phyloP scores from a whole-genome alignment of 2,888 invertebrate genomes.

The Branchipolynoe longqiensis region DNA sequence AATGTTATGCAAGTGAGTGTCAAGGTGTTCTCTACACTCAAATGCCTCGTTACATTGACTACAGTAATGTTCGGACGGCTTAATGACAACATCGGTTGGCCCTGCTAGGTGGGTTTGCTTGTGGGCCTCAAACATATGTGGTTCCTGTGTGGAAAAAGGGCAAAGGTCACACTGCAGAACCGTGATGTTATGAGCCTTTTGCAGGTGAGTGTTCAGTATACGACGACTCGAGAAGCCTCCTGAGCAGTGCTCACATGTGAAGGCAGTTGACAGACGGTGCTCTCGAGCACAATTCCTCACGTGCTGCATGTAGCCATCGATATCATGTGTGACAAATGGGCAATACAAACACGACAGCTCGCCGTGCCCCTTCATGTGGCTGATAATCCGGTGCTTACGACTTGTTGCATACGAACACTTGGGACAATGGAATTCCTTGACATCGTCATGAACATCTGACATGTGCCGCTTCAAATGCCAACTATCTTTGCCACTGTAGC shows the following conservation, averaged over 20 bases:
- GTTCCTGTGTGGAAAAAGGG: slow-evolving; percentile 57
- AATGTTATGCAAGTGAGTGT: slow-evolving; percentile 1
- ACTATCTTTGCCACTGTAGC: slow-evolving; percentile 65
- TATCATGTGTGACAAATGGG: slow-evolving; percentile 62
- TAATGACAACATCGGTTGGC: not conserved
- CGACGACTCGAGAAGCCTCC: slow-evolving; percentile 51
- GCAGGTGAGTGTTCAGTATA: slow-evolving; percentile 61
- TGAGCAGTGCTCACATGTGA: slow-evolving; percentile 62
- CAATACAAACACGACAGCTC: slow-evolving; percentile 66
- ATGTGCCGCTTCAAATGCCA: slow-evolving; percentile 68
- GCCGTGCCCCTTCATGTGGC: slow-evolving; percentile 67
- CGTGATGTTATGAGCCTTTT: slow-evolving; percentile 54
- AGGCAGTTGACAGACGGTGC: slow-evolving; percentile 47
- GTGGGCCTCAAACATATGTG: slow-evolving; percentile 52
- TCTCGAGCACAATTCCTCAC: slow-evolving; percentile 59
- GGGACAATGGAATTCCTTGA: slow-evolving; percentile 65
- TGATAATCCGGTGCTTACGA: slow-evolving; percentile 65
- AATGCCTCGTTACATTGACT: slow-evolving; percentile 26
- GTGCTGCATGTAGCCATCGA: slow-evolving; percentile 63
- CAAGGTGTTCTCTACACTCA: slow-evolving; percentile 27
- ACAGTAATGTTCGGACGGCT: slow-evolving; percentile 39
- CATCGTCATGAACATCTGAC: slow-evolving; percentile 63
- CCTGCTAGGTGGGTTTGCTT: slow-evolving; percentile 50
- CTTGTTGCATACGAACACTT: slow-evolving; percentile 66
- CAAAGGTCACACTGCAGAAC: slow-evolving; percentile 62